These are phyloP conservation scores for Enteromius thamalakanensis DNA, from an alignment of 2,797 vertebrate species.

Conservation along the genomic window DNA sequence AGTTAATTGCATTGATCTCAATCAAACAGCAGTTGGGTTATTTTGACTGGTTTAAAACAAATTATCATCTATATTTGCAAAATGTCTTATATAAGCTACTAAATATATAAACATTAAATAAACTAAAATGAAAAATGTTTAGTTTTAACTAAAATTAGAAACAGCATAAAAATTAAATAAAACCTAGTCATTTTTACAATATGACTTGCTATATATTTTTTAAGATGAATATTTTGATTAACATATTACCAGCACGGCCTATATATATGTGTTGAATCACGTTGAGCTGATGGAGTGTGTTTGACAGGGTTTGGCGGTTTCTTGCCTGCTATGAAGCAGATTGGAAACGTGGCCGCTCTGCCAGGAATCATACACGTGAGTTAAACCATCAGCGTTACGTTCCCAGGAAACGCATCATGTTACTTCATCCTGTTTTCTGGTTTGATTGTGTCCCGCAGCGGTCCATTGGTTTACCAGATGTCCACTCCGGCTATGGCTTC, in stretches of 20 bases:
- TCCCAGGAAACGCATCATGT: not conserved
- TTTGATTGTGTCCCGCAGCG: conserved; percentile 72
- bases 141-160: too few species aligned
- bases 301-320: conserved; percentile 90
- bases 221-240: not conserved
- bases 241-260: not conserved
- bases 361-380: conserved; percentile 96
- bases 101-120: too few species aligned
- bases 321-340: conserved; percentile 97
- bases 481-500: conserved; percentile 98
- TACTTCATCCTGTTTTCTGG: not conserved
- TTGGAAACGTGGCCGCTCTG: conserved; percentile 95
- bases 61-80: too few species aligned
- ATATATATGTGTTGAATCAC: not conserved
- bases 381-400: conserved; percentile 23
- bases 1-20: too few species aligned
- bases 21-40: too few species aligned
- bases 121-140: too few species aligned
- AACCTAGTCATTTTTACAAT: too few species aligned
- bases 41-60: too few species aligned
- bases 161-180: too few species aligned
- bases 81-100: too few species aligned
- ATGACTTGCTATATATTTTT: too few species aligned
- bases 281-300: not conserved
- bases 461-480: conserved; percentile 94